Base-by-base conservation (phyloP, 2,888 invertebrate species). In the Eubasilissa splendida region DNA sequence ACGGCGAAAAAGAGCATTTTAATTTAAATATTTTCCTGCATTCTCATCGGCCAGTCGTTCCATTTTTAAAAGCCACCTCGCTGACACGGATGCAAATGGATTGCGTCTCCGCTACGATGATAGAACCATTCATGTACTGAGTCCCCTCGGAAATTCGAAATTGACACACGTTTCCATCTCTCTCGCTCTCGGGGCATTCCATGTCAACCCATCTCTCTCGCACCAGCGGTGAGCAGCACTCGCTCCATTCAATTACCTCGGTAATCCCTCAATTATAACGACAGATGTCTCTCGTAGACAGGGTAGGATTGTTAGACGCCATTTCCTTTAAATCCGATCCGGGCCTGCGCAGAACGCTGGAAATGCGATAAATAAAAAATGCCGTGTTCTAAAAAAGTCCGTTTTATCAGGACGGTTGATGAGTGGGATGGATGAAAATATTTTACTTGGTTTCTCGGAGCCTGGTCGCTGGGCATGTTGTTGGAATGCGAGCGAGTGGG, bases 251-350 rank as follows among this genome's bases (percentile, higher is more conserved):
- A 92, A 93, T 93, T 93, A 92, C 92, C 92, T 92, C 88, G 89
- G 90, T 93, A 92, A 92, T 92, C 92, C 92, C 89, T 91, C 92
- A 92, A 92, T 92, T 92, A 92, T 91, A 91, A 87, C 90, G 90
- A 91, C 91, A 91, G 91, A 91, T 91, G 91, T 91, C 91, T 90
- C 89, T 60, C 63, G 77, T 59, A 71, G 78, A 63, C 73, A 78
- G 71, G 71, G 73, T 63, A 73, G 78, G 78, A 78, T 78, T 78
- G 71, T 63, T 60, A 71, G 53, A 78, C 42, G 63, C 78, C 78
- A 78, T 78, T 78, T 78, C 78, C 78, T 78, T 68, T 77, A 77
- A 68, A 77, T 58, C 59, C 70, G 12, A 70, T 50, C 56, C 58
- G 31, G 10, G 60, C 59, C 66, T 77, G 53, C 53, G 8, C 74